phyloP scores from a whole-genome alignment of 1,140 invertebrate genomes.

The Lethocerus indicus region DNA sequence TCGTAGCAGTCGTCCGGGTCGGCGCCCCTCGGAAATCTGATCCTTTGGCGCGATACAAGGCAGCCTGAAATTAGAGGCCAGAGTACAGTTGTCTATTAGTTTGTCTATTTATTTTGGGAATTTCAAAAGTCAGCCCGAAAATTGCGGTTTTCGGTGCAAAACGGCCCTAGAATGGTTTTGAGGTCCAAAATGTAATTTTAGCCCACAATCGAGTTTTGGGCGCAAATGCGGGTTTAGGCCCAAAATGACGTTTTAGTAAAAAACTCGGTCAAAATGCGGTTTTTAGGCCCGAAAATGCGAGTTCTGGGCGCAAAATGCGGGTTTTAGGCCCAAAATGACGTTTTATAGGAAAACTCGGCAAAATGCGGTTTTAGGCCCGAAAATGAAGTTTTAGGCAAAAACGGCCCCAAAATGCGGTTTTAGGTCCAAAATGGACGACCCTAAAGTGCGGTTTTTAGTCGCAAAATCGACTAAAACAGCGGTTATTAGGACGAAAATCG shows the following conservation, averaged over 20 bases:
- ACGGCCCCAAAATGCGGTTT: too few species aligned
- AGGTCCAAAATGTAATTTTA: not conserved
- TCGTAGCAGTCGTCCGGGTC: slow-evolving; percentile 49
- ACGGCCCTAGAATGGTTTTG: not conserved
- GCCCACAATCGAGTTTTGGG: not conserved
- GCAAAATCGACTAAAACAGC: too few species aligned
- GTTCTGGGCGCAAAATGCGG: too few species aligned
- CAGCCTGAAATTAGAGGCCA: slow-evolving; percentile 32
- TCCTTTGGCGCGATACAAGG: slow-evolving; percentile 55
- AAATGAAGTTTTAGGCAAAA: too few species aligned
- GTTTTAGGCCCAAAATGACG: too few species aligned
- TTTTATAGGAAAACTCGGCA: too few species aligned
- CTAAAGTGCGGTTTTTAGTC: too few species aligned
- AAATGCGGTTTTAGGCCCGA: too few species aligned
- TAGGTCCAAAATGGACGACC: too few species aligned
- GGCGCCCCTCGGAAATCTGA: slow-evolving; percentile 44
- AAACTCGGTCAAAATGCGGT: too few species aligned
- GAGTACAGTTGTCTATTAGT: not conserved
- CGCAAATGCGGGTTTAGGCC: not conserved
- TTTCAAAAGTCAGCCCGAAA: not conserved
- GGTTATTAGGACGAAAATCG: too few species aligned
- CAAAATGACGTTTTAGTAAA: not conserved
- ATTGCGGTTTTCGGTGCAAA: not conserved
- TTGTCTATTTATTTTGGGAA: not conserved
- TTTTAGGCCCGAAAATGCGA: too few species aligned